Evolutionary conservation across 2,797 vertebrate species (phyloP).

Genomic region (Decapterus maruadsi): DNA sequence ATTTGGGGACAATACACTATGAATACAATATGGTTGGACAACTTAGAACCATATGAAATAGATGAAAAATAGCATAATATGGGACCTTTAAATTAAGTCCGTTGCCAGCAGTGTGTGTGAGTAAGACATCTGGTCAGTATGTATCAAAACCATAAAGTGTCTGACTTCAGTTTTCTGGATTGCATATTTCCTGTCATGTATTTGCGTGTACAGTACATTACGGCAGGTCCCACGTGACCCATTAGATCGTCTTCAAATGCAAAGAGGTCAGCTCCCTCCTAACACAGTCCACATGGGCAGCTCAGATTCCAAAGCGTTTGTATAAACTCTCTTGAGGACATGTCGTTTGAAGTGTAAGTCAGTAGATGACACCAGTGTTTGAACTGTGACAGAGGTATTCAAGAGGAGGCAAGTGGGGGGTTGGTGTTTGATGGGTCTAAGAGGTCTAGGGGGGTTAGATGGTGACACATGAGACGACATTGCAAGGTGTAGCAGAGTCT

Average conservation of each 20-base stretch:
- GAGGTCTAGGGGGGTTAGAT: neutral
- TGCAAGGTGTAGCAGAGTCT: no score
- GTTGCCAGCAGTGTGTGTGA: no score
- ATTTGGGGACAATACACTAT: no score
- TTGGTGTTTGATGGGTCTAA: neutral
- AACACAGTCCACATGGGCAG: conserved; percentile 29
- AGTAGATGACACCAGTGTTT: neutral
- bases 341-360: conserved; percentile 25
- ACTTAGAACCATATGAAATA: no score
- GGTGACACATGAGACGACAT: neutral
- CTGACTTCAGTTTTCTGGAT: neutral
- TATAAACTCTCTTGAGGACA: conserved; percentile 3
- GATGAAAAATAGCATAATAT: no score
- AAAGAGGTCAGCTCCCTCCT: conserved; percentile 47
- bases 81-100: no score
- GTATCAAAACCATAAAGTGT: neutral
- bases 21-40: no score
- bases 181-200: neutral
- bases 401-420: neutral
- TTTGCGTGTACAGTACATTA: neutral
- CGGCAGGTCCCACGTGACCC: neutral
- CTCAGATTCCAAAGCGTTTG: conserved; percentile 24
- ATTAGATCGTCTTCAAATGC: conserved; percentile 4
- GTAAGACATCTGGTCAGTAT: no score
- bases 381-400: neutral